Percentiles rank a stretch among this genome's conserved stretches.
Conservation (phyloP, 2,888 invertebrate species). For the Latrodectus hesperus region DNA sequence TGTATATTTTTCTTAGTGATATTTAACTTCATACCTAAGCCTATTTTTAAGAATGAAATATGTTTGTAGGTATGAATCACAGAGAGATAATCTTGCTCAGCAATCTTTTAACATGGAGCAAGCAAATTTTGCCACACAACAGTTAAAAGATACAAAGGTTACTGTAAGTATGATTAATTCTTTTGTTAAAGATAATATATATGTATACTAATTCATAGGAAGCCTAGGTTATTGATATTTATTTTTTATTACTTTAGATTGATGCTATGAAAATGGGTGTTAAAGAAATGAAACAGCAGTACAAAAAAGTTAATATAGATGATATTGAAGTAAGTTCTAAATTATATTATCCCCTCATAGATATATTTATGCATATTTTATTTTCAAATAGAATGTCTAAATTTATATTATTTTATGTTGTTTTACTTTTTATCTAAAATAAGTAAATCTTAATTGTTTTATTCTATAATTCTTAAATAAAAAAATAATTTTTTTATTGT, state of each 20-base stretch:
- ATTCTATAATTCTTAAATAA: too few relatives aligned
- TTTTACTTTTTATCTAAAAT: too few relatives aligned
- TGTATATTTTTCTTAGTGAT: background rate
- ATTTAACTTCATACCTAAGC: background rate
- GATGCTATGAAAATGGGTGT: constrained; percentile 98
- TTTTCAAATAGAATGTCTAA: too few relatives aligned
- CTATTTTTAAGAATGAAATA: background rate
- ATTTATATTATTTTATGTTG: too few relatives aligned
- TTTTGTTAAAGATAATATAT: background rate
- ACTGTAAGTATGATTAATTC: constrained; percentile 73
- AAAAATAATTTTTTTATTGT: too few relatives aligned
- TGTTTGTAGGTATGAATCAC: constrained; percentile 87
- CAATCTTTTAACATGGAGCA: constrained; percentile 99
- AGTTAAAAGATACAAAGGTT: constrained; percentile 89
- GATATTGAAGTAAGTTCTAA: constrained; percentile 86
- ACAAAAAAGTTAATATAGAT: constrained; percentile 98
- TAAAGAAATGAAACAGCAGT: constrained; percentile 98
- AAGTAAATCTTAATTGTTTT: too few relatives aligned
- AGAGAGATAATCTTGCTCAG: constrained; percentile 91
- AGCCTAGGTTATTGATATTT: background rate
- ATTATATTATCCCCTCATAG: background rate
- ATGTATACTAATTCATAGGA: background rate
- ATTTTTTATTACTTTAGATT: constrained; percentile 76
- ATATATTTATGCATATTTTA: too few relatives aligned
- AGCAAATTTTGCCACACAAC: constrained; percentile 96